phyloP scores from a whole-genome alignment of 2,113 vertebrate genomes.

The sheep (Ovis aries) region DNA sequence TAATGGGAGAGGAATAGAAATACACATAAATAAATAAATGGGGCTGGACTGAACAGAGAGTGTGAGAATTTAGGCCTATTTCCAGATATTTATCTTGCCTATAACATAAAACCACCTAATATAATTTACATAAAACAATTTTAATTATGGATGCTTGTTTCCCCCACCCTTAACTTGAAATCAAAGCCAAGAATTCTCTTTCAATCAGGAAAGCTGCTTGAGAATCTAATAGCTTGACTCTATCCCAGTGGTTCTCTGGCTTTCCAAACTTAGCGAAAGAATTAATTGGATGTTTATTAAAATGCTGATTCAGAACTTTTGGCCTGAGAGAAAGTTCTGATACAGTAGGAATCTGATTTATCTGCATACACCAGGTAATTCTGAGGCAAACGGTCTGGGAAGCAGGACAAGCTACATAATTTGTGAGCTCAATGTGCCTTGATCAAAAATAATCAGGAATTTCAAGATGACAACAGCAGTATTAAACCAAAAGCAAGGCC shows the following conservation, averaged over 20 bases:
- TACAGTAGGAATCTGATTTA: not conserved
- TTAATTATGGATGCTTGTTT: not conserved
- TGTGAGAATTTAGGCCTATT: not conserved
- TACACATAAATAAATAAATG: slow-evolving; percentile 5
- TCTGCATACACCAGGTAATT: not conserved
- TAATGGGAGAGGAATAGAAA: not conserved
- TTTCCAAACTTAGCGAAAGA: not conserved
- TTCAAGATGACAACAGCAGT: not conserved
- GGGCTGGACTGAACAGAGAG: not conserved
- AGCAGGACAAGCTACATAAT: not conserved
- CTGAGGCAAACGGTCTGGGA: not conserved
- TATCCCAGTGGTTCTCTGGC: not conserved
- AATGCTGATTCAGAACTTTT: not conserved
- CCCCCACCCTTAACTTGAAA: not conserved
- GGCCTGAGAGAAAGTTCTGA: not conserved
- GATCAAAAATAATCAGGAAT: not conserved
- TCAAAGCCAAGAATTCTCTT: slow-evolving; percentile 28
- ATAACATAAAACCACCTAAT: slow-evolving; percentile 9
- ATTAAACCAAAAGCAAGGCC: not conserved
- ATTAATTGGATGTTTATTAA: not conserved
- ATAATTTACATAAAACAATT: slow-evolving; percentile 4
- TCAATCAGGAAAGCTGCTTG: not conserved
- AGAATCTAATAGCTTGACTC: not conserved
- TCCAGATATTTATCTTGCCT: slow-evolving; percentile 32
- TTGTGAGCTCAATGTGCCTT: not conserved